Evolutionary conservation across 2,888 invertebrate species (phyloP), one percentile per base, ranked within the genome.

Genomic region (Spilosoma lubricipeda): DNA sequence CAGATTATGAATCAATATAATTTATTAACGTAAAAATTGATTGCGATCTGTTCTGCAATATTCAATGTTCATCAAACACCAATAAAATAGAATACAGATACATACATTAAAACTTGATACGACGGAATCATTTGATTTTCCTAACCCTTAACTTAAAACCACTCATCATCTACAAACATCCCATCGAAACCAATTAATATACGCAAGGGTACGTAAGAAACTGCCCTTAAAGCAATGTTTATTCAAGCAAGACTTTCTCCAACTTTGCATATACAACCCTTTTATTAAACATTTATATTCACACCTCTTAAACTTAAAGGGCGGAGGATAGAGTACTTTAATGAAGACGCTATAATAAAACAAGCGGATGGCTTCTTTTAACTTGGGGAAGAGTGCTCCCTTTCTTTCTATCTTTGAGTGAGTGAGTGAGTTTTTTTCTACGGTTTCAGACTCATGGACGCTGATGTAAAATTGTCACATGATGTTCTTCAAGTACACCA

Each of bases 121-220:
- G 39, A 20, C 18, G 27, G 7, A 56, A n/a, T n/a, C 65, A 13
- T 52, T 68, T 48, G 36, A 66, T 13, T 56, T 27, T 63, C 56
- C 48, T 39, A 77, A 71, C 82, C 81, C 20, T 15, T 80, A 70
- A 71, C 82, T 85, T 82, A 64, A 11, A 63, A 75, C 77, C 82
- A 70, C 66, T 74, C 76, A 65, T 70, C 66, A 71, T 42, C 82
- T 82, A 82, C 79, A 69, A 86, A 85, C 81, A 84, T 85, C 85
- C 86, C 86, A 86, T 90, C 87, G 79, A 83, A 87, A 88, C 86
- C 89, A 90, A 90, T 91, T 90, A 90, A 90, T 89, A 88, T 80
- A 85, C 87, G 82, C 85, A 82, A 82, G 90, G 88, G 83, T 81
- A 73, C 77, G 68, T 66, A 76, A 77, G 79, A 75, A 78, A 75